phyloP scores from a whole-genome alignment of 2,797 vertebrate species.

The Gorsachius magnificus region DNA sequence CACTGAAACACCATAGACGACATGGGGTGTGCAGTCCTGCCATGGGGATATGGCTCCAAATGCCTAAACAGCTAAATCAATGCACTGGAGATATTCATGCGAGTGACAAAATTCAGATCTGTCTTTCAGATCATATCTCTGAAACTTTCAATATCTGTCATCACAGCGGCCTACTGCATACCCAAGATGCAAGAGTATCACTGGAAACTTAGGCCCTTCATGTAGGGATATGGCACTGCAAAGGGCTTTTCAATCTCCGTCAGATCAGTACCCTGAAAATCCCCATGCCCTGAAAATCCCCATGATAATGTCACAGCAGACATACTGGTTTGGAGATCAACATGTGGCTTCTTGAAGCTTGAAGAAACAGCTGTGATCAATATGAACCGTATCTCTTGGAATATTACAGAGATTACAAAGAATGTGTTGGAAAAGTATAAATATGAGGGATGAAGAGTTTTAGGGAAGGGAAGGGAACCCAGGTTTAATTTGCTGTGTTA shows the following conservation, averaged over 20 bases:
- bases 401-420: not conserved
- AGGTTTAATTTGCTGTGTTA: not conserved
- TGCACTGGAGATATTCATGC: not conserved
- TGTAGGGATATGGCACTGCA: not conserved
- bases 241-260: not conserved
- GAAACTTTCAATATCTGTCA: not conserved
- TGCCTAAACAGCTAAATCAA: not conserved
- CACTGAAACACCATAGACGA: not conserved
- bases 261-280: not conserved
- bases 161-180: not conserved
- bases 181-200: not conserved
- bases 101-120: not conserved
- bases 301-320: not conserved
- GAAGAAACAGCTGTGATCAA: conserved; percentile 1
- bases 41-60: not conserved
- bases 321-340: not conserved
- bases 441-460: not conserved
- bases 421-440: not conserved
- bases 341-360: not conserved
- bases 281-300: not conserved
- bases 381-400: not conserved
- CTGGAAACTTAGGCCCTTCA: not conserved
- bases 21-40: not conserved
- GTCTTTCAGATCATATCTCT: not conserved
- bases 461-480: not conserved